Percentiles rank a stretch among this genome's conserved stretches.
These are phyloP conservation scores for Semnornis frantzii DNA, from an alignment of 2,113 vertebrate species.

Conservation along the genomic window DNA sequence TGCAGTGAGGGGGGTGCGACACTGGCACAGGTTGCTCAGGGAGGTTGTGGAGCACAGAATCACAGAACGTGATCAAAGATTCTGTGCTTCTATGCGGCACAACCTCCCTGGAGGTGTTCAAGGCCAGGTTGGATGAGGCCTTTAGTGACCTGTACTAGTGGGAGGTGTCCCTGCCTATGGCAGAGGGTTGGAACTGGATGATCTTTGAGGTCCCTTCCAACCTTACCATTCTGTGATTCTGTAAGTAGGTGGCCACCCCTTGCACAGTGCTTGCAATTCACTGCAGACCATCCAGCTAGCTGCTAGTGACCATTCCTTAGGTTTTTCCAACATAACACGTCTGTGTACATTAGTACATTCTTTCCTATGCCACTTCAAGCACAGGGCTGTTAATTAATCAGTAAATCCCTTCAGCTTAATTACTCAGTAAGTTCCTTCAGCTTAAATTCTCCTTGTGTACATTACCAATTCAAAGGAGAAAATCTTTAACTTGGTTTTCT, in stretches of 20 bases:
- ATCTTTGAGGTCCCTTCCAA: no score
- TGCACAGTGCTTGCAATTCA: background rate
- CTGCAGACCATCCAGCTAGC: background rate
- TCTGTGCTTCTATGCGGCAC: no score
- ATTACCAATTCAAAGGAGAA: slow-evolving; percentile 2
- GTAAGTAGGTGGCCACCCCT: background rate
- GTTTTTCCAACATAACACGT: background rate
- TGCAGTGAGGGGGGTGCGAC: no score
- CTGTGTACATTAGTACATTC: background rate
- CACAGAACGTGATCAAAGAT: no score
- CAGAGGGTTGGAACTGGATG: no score
- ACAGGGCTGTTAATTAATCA: background rate
- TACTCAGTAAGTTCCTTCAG: background rate
- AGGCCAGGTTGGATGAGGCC: no score
- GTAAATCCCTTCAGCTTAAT: background rate
- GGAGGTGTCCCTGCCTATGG: no score
- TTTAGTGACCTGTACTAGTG: no score
- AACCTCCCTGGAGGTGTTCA: no score
- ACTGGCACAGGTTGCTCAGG: no score
- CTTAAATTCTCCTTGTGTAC: background rate
- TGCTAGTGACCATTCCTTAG: background rate
- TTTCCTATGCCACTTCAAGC: slow-evolving; percentile 16
- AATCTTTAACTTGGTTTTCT: background rate
- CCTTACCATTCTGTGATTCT: no score
- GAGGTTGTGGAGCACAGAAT: no score